Evolutionary conservation across 1,140 invertebrate genomes (phyloP), one percentile per base, ranked within the genome.

Genomic region (Pemphigus obesinymphae): DNA sequence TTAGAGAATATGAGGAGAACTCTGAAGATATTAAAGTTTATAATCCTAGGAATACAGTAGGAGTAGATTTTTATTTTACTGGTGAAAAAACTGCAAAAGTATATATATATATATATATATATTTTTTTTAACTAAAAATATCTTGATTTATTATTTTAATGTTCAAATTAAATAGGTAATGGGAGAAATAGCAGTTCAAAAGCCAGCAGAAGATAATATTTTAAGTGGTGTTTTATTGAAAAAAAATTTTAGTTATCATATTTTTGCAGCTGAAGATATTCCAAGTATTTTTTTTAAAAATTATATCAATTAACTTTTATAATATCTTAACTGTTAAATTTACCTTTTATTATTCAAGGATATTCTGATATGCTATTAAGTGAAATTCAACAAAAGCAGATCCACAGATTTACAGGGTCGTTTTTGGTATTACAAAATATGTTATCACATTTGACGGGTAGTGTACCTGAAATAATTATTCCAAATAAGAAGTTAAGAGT

Each of bases 71-170:
- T 31, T 93, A 96, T 86, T 99, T 99, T 87, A 88, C 96, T 61
- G 98, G 97, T 23, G 97, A 99, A 87, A 99, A 98, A 88, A 98
- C 96, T 15, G 97, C 97, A 0, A 99, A 99, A 90, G 95, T 97
- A 75, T 72, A 7, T 31, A 17, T 26, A n/a, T n/a, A n/a, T n/a
- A n/a, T n/a, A n/a, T n/a, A n/a, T 5, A 1, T 45, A 11, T 6
- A 45, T 45, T 45, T 1, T 7, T 45, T 45, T 2, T 45, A 11
- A 7, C 1, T 45, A 45, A 11, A 45, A 6, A 45, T 45, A 40
- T 37, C 20, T 23, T 1, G 15, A 26, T 68, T 40, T 66, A 37
- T 40, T 37, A 2, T n/a, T 40, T 58, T 58, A 58, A 55, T 75
- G 45, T n/a, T n/a, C n/a, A n/a, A n/a, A n/a, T n/a, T n/a, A n/a